Percentiles rank a stretch among this genome's conserved stretches.
These are phyloP conservation scores for Macaria liturata DNA, from an alignment of 2,888 invertebrate genomes.

Conservation along the genomic window DNA sequence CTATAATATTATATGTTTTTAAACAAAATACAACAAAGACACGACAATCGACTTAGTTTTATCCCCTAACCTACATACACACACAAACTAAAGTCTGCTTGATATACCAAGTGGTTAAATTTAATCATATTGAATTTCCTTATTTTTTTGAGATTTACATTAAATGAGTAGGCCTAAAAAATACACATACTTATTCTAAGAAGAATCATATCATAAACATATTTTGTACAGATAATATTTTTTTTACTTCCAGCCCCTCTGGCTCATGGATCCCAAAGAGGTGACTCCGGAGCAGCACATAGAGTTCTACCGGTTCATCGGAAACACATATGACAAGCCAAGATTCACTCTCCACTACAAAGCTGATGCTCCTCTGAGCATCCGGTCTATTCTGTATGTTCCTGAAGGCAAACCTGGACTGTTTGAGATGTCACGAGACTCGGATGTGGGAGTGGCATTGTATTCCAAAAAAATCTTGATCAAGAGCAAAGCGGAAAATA, in stretches of 20 bases:
- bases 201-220: background rate
- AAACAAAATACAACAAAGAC: too few relatives aligned
- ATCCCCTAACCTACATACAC: too few relatives aligned
- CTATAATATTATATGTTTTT: too few relatives aligned
- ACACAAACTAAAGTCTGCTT: too few relatives aligned
- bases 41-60: too few relatives aligned
- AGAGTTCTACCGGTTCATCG: conserved; percentile 96
- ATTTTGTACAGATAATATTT: conserved; percentile 1
- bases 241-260: conserved; percentile 87
- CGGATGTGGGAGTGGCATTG: conserved; percentile 92
- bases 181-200: too few relatives aligned
- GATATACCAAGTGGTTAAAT: too few relatives aligned
- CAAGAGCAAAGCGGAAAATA: conserved; percentile 94
- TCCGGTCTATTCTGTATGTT: conserved; percentile 95
- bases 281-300: conserved; percentile 93
- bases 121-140: too few relatives aligned
- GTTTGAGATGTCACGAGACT: conserved; percentile 94
- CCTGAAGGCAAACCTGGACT: conserved; percentile 96
- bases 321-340: conserved; percentile 93
- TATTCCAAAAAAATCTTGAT: conserved; percentile 97
- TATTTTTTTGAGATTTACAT: conserved; percentile 18
- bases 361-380: conserved; percentile 95
- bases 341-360: conserved; percentile 96
- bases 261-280: conserved; percentile 96
- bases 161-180: background rate